A percentile compares a stretch with the other conserved stretches of the same genome.
Conservation (phyloP, 2,888 invertebrate genomes). For the Clitarchus hookeri region DNA sequence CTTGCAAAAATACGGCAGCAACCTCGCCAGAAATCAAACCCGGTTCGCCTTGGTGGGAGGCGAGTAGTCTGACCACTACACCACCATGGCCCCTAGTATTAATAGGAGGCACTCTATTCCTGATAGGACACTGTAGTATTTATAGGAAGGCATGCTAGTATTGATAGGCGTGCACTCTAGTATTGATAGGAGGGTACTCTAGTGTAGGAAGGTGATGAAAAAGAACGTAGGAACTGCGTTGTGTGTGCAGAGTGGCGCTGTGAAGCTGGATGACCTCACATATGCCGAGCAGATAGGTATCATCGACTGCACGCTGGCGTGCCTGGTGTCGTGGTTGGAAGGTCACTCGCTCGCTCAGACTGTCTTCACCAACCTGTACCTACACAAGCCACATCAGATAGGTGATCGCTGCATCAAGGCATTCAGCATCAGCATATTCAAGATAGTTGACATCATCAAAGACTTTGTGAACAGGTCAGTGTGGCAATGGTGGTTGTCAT, state of each 20-base stretch:
- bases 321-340: conserved; percentile 96
- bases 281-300: conserved; percentile 86
- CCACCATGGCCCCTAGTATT: too few species aligned
- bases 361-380: conserved; percentile 93
- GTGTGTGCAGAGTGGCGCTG: conserved; percentile 68
- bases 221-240: not conserved
- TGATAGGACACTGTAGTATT: too few species aligned
- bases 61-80: too few species aligned
- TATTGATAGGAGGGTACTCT: too few species aligned
- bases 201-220: too few species aligned
- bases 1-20: too few species aligned
- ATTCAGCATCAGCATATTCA: conserved; percentile 85
- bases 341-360: conserved; percentile 97
- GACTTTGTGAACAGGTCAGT: conserved; percentile 82
- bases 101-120: too few species aligned
- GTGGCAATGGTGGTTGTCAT: conserved; percentile 28
- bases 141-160: too few species aligned
- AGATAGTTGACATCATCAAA: conserved; percentile 85
- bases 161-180: too few species aligned
- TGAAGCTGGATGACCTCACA: conserved; percentile 77
- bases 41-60: too few species aligned
- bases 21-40: too few species aligned
- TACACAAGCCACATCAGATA: conserved; percentile 87
- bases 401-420: conserved; percentile 81
- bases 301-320: conserved; percentile 91